A percentile compares a stretch with the other conserved stretches of the same genome.
Conservation (phyloP, 2,888 invertebrate species). For the Bhutanitis thaidina region DNA sequence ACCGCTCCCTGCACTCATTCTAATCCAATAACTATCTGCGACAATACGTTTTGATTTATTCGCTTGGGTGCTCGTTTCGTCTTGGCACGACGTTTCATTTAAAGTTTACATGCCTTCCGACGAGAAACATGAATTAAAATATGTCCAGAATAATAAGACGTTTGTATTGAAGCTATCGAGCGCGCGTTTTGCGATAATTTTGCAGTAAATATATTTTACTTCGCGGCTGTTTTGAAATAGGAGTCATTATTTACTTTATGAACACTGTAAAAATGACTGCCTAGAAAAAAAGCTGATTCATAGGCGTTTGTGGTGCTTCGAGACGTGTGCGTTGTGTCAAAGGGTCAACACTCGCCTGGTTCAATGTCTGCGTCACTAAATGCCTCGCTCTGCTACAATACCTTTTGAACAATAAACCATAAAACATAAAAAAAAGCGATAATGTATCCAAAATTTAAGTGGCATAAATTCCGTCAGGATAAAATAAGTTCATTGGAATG, state of each 20-base stretch:
- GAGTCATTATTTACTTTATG: constrained; percentile 42
- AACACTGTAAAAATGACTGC: constrained; percentile 29
- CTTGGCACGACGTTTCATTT: constrained; percentile 14
- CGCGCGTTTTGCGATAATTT: constrained; percentile 1
- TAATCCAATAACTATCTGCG: constrained; percentile 44
- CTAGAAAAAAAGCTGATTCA: constrained; percentile 54
- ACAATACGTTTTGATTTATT: constrained; percentile 51
- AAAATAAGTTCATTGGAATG: constrained; percentile 31
- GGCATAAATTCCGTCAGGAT: constrained; percentile 30
- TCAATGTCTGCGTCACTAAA: constrained; percentile 59
- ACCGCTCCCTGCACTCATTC: constrained; percentile 30
- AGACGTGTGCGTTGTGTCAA: constrained; percentile 44
- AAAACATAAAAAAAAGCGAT: constrained; percentile 48
- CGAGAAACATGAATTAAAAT: constrained; percentile 11
- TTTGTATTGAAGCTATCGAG: background rate
- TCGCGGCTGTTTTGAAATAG: constrained; percentile 26
- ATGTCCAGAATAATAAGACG: background rate
- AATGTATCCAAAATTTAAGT: constrained; percentile 55
- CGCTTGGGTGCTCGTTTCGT: constrained; percentile 9
- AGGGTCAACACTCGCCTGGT: constrained; percentile 59
- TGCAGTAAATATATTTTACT: constrained; percentile 2
- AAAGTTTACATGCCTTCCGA: constrained; percentile 2
- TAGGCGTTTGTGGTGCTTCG: constrained; percentile 38
- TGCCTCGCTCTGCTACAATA: constrained; percentile 49
- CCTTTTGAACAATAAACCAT: constrained; percentile 60